Evolutionary conservation across 2,797 vertebrate species (phyloP).

Genomic region (Tinamus major): DNA sequence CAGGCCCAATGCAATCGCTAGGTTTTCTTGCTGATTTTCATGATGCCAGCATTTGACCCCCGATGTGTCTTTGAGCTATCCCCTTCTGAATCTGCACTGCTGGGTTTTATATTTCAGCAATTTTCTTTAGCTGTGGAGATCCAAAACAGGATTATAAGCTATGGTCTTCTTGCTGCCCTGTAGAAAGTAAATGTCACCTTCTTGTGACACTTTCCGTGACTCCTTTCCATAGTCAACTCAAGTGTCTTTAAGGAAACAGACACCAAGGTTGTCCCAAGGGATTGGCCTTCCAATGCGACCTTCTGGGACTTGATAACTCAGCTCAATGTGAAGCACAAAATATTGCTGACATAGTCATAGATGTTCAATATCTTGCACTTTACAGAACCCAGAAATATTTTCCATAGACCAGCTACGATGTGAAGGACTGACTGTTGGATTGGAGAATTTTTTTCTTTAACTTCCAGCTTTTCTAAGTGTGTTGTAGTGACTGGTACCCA

Average conservation of each 20-base stretch:
- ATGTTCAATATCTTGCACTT: neutral
- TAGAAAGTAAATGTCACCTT: constrained; percentile 3
- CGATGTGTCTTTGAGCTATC: neutral
- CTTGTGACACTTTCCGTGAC: neutral
- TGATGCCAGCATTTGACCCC: neutral
- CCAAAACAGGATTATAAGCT: neutral
- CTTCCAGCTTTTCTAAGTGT: constrained; percentile 11
- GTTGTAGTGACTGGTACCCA: neutral
- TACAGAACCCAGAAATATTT: neutral
- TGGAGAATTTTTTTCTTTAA: constrained; percentile 6
- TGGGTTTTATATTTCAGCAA: neutral
- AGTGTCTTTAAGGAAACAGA: neutral
- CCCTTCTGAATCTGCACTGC: neutral
- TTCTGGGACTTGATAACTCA: neutral
- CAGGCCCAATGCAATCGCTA: neutral
- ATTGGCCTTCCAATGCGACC: neutral
- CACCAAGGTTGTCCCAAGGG: neutral
- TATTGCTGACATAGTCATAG: neutral
- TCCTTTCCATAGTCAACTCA: neutral
- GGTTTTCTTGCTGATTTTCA: constrained; percentile 53
- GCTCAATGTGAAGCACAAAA: constrained; percentile 7
- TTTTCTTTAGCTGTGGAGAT: neutral
- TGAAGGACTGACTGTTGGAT: neutral
- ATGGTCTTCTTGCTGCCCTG: neutral
- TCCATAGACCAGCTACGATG: neutral